Conservation (phyloP, 2,113 vertebrate genomes). For the Thunnus thynnus region DNA sequence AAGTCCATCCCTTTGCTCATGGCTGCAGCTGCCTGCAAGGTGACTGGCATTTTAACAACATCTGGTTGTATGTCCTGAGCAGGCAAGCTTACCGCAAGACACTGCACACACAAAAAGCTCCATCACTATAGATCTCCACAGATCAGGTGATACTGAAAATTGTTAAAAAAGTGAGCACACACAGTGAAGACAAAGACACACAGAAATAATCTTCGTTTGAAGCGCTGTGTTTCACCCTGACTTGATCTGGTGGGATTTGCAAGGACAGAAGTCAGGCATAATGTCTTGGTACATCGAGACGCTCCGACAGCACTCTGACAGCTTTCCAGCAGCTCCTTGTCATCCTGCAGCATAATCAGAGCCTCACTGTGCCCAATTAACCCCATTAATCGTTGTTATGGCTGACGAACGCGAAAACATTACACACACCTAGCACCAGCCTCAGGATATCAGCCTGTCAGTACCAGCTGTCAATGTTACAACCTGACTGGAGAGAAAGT, state of each 20-base stretch:
- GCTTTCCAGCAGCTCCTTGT: constrained; percentile 59
- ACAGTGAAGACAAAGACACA: not conserved
- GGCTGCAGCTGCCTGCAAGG: not conserved
- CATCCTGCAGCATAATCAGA: constrained; percentile 62
- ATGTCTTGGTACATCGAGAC: constrained; percentile 28
- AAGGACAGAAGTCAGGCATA: constrained; percentile 48
- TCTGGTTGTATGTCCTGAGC: not conserved
- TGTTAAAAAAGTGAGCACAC: constrained; percentile 14
- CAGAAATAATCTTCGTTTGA: constrained; percentile 20
- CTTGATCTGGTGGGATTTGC: constrained; percentile 55
- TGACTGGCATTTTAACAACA: constrained; percentile 22
- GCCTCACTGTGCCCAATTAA: constrained; percentile 73
- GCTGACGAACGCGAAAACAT: constrained; percentile 60
- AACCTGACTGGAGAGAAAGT: constrained; percentile 41
- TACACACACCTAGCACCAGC: constrained; percentile 46
- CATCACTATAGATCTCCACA: constrained; percentile 11
- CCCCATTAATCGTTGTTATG: constrained; percentile 70
- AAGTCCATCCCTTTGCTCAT: constrained; percentile 15
- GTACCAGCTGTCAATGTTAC: constrained; percentile 49
- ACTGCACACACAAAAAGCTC: constrained; percentile 7
- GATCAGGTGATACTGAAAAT: constrained; percentile 4
- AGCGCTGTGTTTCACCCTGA: constrained; percentile 31
- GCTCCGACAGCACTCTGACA: constrained; percentile 58
- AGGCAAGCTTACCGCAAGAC: not conserved
- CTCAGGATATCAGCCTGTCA: constrained; percentile 58